A percentile compares a stretch with the other conserved stretches of the same genome.
Evolutionary conservation across 2,888 invertebrate species (phyloP).

Genomic region (Lagria hirta): DNA sequence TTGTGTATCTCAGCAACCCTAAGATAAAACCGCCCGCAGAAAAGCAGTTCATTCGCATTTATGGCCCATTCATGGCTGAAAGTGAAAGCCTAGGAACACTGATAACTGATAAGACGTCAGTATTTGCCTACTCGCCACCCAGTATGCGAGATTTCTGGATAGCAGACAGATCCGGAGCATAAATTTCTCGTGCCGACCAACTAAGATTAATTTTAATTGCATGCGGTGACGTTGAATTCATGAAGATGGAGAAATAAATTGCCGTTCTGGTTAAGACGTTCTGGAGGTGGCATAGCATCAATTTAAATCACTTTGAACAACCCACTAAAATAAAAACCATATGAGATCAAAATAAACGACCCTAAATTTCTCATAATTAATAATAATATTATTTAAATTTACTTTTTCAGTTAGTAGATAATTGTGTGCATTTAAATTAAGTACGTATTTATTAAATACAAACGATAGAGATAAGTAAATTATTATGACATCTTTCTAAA

Average conservation of each 20-base stretch:
- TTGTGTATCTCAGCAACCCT: constrained; percentile 30
- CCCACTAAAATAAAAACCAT: too few relatives aligned
- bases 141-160: constrained; percentile 23
- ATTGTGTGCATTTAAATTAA: too few relatives aligned
- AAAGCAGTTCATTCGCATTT: constrained; percentile 41
- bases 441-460: too few relatives aligned
- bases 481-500: too few relatives aligned
- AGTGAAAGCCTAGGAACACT: constrained; percentile 37
- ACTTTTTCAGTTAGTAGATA: too few relatives aligned
- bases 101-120: constrained; percentile 34
- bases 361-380: too few relatives aligned
- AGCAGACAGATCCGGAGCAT: constrained; percentile 24
- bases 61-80: constrained; percentile 38
- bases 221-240: constrained; percentile 34
- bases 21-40: constrained; percentile 39
- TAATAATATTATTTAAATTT: too few relatives aligned
- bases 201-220: constrained; percentile 37
- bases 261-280: constrained; percentile 3
- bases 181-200: constrained; percentile 34
- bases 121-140: constrained; percentile 20
- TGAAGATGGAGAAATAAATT: constrained; percentile 27
- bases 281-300: too few relatives aligned
- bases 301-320: too few relatives aligned
- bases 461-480: too few relatives aligned
- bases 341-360: too few relatives aligned